phyloP scores from a whole-genome alignment of 1,140 invertebrate genomes.

The Drosophila hydei region DNA sequence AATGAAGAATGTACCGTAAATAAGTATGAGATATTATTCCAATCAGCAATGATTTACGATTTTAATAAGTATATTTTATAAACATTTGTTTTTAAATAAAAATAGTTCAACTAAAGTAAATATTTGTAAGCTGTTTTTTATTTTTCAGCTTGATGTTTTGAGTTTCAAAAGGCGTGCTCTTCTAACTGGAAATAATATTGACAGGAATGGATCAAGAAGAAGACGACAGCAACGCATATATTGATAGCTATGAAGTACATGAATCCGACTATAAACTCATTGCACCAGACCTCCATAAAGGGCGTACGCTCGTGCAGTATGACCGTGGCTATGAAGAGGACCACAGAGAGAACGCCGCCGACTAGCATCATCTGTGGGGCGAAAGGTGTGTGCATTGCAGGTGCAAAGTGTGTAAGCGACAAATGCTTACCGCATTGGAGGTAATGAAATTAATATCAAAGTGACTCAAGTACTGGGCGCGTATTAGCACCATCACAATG shows the following conservation, averaged over 20 bases:
- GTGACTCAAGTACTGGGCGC: slow-evolving; percentile 52
- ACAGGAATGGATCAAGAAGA: slow-evolving; percentile 50
- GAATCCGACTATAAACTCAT: slow-evolving; percentile 44
- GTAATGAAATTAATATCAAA: slow-evolving; percentile 51
- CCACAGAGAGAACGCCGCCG: slow-evolving; percentile 35
- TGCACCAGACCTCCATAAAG: slow-evolving; percentile 54
- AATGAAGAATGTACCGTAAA: not conserved
- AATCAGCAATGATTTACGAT: too few species aligned
- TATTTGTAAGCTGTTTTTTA: too few species aligned
- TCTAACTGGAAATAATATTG: slow-evolving; percentile 40
- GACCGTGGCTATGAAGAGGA: slow-evolving; percentile 31
- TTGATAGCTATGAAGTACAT: slow-evolving; percentile 56
- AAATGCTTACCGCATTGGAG: slow-evolving; percentile 47
- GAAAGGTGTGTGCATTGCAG: not conserved
- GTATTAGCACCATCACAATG: slow-evolving; percentile 41
- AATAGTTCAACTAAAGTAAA: too few species aligned
- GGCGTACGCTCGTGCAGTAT: slow-evolving; percentile 43
- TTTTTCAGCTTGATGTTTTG: too few species aligned
- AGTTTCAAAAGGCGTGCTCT: not conserved
- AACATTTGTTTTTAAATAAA: too few species aligned
- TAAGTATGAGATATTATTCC: too few species aligned
- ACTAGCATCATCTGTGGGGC: slow-evolving; percentile 54
- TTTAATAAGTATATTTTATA: too few species aligned
- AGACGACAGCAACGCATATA: slow-evolving; percentile 39
- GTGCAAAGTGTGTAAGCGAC: too few species aligned